phyloP scores from a whole-genome alignment of 2,113 vertebrate species.

The Ophthalmotilapia sp. region DNA sequence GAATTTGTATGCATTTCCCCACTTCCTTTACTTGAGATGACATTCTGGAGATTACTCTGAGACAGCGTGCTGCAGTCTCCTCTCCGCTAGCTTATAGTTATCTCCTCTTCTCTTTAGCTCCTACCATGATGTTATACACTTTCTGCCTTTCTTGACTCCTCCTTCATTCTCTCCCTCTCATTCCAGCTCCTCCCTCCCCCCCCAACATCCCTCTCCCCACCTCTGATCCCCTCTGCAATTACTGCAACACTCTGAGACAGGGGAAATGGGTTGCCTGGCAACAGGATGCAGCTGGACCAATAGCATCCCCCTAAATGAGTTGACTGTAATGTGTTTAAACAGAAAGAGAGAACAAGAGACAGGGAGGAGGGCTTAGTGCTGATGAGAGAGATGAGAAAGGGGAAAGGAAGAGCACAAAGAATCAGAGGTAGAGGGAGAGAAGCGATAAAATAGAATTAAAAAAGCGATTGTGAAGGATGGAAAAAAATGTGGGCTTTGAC shows the following conservation, averaged over 20 bases:
- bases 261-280: constrained; percentile 76
- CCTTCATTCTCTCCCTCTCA: neutral
- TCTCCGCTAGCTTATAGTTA: neutral
- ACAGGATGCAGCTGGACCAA: constrained; percentile 76
- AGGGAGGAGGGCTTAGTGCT: constrained; percentile 17
- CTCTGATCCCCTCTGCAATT: constrained; percentile 64
- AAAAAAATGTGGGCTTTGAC: neutral
- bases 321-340: constrained; percentile 75
- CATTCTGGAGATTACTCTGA: constrained; percentile 14
- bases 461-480: neutral
- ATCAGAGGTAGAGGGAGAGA: neutral
- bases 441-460: neutral
- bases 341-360: constrained; percentile 54
- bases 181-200: neutral
- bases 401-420: constrained; percentile 41
- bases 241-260: constrained; percentile 69
- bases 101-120: neutral
- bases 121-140: neutral
- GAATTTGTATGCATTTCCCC: neutral
- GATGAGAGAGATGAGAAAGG: constrained; percentile 22
- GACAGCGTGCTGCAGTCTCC: neutral
- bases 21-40: constrained; percentile 1
- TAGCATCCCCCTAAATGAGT: constrained; percentile 69
- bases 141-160: constrained; percentile 19
- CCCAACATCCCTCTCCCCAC: constrained; percentile 2